Evolutionary conservation across 2,797 vertebrate species (phyloP).

Genomic region (Poecile montanus): DNA sequence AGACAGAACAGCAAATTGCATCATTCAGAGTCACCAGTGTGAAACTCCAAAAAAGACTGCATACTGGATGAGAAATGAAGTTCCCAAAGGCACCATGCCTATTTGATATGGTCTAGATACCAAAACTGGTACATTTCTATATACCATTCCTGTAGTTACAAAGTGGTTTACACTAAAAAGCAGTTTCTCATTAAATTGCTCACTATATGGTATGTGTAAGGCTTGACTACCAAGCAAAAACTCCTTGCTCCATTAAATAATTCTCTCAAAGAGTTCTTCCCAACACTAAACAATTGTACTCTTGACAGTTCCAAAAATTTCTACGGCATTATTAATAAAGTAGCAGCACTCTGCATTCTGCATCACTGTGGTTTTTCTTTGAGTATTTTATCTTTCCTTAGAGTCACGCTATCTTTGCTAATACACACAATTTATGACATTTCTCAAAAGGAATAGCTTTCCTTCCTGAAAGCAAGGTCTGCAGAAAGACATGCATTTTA

Average conservation of each 20-base stretch:
- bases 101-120: not conserved
- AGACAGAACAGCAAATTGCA: not conserved
- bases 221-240: not conserved
- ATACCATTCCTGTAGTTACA: not conserved
- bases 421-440: not conserved
- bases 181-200: not conserved
- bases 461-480: not conserved
- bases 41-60: not conserved
- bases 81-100: not conserved
- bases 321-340: not conserved
- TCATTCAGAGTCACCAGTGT: not conserved
- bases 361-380: not conserved
- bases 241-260: not conserved
- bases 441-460: not conserved
- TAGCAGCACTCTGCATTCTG: not conserved
- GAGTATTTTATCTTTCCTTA: not conserved
- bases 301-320: not conserved
- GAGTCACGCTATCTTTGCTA: not conserved
- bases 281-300: not conserved
- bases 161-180: not conserved
- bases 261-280: not conserved
- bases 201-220: not conserved
- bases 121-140: not conserved
- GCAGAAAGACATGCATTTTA: not conserved
- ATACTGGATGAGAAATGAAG: not conserved